Evolutionary conservation across 1,140 invertebrate genomes (phyloP), one percentile per base, ranked within the genome.

Genomic region (Lycorma delicatula): DNA sequence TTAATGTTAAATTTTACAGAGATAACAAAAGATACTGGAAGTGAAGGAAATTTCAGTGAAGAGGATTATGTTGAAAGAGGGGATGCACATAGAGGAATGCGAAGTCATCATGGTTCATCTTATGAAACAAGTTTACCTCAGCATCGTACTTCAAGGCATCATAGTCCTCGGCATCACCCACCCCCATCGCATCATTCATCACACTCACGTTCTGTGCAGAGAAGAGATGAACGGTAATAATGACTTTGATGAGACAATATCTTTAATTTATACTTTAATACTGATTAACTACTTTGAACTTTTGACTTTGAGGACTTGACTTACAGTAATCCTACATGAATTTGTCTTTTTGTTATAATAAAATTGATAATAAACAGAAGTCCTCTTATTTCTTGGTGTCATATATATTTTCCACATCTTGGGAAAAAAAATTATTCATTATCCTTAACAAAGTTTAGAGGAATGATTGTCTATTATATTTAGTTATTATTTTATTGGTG

Each of bases 11-110:
- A n/a, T 7, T 44, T 44, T 18, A 1, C 77, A 81, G 90, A 93
- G 82, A 92, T 93, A 67, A 92, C 88, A 64, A 87, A 89, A 79
- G 88, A 92, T 72, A 82, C 84, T 59, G 74, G 73, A 9, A 80
- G 79, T 60, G 80, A 82, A 60, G 75, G 72, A 16, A 80, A 78
- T 68, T 76, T 77, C 60, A 71, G 68, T 53, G 71, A 74, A 60
- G 74, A 75, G 20, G 70, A 72, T 41, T 76, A 74, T 55, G 62
- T 71, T 36, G 63, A 68, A 36, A 60, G 68, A 23, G 68, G 67
- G 12, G 67, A n/a, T n/a, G n/a, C n/a, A n/a, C n/a, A n/a, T n/a
- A n/a, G 68, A 18, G 68, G 66, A 18, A 66, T 66, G 26, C 64
- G 69, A 49, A 68, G 62, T 36, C 47, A 66, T 7, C 66, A 68